Base-by-base conservation (phyloP, 2,888 invertebrate genomes). In the Nomada lathburiana region DNA sequence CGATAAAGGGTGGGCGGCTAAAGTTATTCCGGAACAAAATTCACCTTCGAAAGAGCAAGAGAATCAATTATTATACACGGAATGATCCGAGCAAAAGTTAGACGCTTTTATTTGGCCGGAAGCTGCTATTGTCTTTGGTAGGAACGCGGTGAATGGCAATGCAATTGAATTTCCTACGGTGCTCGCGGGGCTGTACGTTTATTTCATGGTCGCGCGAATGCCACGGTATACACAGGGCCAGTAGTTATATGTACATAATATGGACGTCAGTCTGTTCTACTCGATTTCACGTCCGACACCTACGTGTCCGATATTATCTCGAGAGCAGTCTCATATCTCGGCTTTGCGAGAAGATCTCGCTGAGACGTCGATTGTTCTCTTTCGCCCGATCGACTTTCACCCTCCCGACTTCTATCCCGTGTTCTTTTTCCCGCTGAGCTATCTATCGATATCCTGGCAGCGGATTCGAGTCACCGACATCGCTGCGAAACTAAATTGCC, bases 401-500 rank as follows among this genome's bases (percentile, higher is more conserved):
- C 29, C 20, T 23, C 16, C 16, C 57, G 16, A 0, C 20, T 29
- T 16, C 29, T 63, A 26, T 3, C 26, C 69, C 29, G 13, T 71
- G 55, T 80, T 50, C 65, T 55, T 73, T 63, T 73, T 63, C 47
- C 50, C 68, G 2, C 64, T 55, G 26, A 13, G 11, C 67, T 47
- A 44, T 47, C 67, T 71, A 50, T 69, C 63, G 71, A 72, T 81
- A 77, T 81, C 80, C 71, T 63, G 53, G 23, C 16, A 29, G 20
- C 29, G 64, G 47, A 63, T 52, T 23, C 36, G 42, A 29, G 16
- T 9, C 55, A 18, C 29, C n/a, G 29, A 1, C 20, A 29, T 13
- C 20, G n/a, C 44, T 16, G 52, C 23, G 53, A 71, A 76, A 82
- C 82, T 76, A 82, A 82, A 82, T 84, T 84, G 68, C 70, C 26